Evolutionary conservation across 2,888 invertebrate species (phyloP), one percentile per base, ranked within the genome.

Genomic region (Hanleya hanleyi): DNA sequence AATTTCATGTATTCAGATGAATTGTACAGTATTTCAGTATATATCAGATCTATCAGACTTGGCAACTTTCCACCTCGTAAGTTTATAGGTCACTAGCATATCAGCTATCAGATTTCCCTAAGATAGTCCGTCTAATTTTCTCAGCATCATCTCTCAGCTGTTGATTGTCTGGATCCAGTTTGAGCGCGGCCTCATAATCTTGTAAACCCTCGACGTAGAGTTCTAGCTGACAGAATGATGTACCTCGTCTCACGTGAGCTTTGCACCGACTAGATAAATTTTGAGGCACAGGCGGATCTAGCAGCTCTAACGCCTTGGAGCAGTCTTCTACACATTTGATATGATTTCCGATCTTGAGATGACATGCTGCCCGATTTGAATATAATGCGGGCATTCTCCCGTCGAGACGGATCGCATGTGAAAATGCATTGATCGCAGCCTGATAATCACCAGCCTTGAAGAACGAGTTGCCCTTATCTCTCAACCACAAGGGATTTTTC

Each of bases 351-450:
- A 94, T 86, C 26, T 94, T 93, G 73, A 95, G 93, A 87, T 96
- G 96, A n/a, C 95, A 95, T 38, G 94, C 94, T 0, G 96, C 94
- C 87, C 96, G 92, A 81, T 94, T 95, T 0, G 95, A 93, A 88
- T 93, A 96, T 65, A 96, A 70, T 84, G 94, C 94, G 0, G 94
- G 93, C 89, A 95, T 92, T 83, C 94, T 94, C 68, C 94, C 93
- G 47, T 94, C 94, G 29, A 96, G 89, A 78, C 94, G 93, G 71
- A 96, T 94, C 0, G 95, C 96, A 86, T 95, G 95, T 37, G 93
- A 93, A 86, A 95, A 96, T 9, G 96, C 96, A 86, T 95, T 96
- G 67, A 96, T 92, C 0, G 96, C 96, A 1, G 94, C 95, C 71
- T 95, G 91, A 87, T 94, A 95, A 90, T 96, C 95, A 36, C 94